A percentile compares a stretch with the other conserved stretches of the same genome.
phyloP scores from a whole-genome alignment of 2,113 vertebrate genomes.

The Nipponia nippon region DNA sequence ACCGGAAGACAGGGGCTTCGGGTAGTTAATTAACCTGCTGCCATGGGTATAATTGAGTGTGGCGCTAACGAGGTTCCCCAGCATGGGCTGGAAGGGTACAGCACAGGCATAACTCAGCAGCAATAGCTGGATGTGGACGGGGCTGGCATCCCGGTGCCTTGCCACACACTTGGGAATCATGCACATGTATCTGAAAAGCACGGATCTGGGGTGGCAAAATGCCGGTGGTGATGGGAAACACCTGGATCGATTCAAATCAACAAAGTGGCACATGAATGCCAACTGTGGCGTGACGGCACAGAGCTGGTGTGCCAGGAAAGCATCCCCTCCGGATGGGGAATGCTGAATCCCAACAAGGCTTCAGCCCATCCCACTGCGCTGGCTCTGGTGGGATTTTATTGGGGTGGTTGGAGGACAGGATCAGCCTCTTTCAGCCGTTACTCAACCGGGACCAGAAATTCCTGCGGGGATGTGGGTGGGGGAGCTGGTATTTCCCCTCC shows the following conservation, averaged over 20 bases:
- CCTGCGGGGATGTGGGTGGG: slow-evolving; percentile 1
- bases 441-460: background rate
- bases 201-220: fast-evolving
- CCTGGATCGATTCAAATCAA: background rate
- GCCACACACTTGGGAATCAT: background rate
- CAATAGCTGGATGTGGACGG: background rate
- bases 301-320: background rate
- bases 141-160: background rate
- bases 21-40: slow-evolving; percentile 20
- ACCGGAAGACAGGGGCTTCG: fast-evolving
- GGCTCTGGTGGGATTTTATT: no score
- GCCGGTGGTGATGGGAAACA: background rate
- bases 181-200: fast-evolving
- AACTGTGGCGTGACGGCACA: fast-evolving
- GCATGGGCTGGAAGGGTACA: background rate
- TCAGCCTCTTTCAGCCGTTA: background rate
- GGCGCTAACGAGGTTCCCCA: fast-evolving
- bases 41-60: background rate
- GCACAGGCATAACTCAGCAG: background rate
- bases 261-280: fast-evolving
- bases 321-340: background rate
- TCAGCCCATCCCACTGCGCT: background rate
- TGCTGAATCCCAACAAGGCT: background rate
- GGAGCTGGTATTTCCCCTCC: slow-evolving; percentile 21
- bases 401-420: background rate